A percentile compares a stretch with the other conserved stretches of the same genome.
Conservation (phyloP, 2,113 vertebrate species). For the Casuarius casuarius region DNA sequence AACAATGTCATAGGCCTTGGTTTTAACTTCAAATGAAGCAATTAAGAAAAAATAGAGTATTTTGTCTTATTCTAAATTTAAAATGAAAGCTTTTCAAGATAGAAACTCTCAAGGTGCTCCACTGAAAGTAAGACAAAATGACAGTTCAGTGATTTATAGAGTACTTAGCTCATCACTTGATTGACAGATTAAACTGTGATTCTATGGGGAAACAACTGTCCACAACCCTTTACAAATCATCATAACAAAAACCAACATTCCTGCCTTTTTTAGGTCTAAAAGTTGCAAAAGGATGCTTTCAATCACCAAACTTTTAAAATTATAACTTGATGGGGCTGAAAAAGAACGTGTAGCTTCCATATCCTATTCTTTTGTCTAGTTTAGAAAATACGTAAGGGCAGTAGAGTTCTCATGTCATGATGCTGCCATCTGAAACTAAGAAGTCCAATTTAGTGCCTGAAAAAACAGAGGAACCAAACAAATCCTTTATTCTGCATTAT, state of each 20-base stretch:
- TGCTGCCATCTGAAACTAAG: not conserved
- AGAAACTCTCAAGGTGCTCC: not conserved
- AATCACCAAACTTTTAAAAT: not conserved
- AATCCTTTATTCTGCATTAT: not conserved
- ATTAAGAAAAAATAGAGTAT: not conserved
- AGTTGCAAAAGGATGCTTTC: not conserved
- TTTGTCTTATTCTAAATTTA: not conserved
- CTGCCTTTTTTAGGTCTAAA: not conserved
- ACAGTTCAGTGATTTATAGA: conserved; percentile 52
- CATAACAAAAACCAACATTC: not conserved
- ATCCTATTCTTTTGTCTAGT: not conserved
- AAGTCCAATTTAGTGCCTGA: not conserved
- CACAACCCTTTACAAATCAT: not conserved
- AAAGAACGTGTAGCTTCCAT: not conserved
- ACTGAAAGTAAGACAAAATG: conserved; percentile 49
- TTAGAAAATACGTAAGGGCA: not conserved
- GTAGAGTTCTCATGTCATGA: not conserved
- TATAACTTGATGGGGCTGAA: not conserved
- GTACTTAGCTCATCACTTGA: conserved; percentile 3
- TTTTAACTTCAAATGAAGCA: not conserved
- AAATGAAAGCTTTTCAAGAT: not conserved
- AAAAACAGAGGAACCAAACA: not conserved
- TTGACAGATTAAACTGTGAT: not conserved
- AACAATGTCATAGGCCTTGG: not conserved
- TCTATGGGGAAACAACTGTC: not conserved